Percentiles rank a stretch among this genome's conserved stretches.
phyloP scores from a whole-genome alignment of 2,113 vertebrate genomes.

The Pomatostomus ruficeps region DNA sequence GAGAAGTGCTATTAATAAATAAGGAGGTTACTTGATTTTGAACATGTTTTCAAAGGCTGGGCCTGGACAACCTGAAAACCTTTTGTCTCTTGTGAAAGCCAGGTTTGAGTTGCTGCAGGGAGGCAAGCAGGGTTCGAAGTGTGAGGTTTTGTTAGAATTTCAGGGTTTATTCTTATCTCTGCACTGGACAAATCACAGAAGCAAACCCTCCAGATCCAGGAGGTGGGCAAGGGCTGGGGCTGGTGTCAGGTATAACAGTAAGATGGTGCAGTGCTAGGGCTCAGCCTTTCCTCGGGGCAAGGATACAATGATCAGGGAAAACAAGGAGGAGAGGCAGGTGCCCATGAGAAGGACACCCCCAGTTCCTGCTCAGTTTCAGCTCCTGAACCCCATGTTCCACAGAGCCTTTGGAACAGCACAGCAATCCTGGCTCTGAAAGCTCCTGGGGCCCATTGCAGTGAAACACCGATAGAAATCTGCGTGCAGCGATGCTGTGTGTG shows the following conservation, averaged over 20 bases:
- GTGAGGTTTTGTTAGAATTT: neutral
- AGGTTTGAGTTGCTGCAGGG: neutral
- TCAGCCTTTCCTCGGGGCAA: neutral
- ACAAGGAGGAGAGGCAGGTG: neutral
- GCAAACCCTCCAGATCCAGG: neutral
- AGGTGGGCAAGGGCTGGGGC: neutral
- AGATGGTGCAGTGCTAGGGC: neutral
- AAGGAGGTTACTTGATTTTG: neutral
- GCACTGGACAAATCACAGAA: neutral
- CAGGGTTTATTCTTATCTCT: neutral
- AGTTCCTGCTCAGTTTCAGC: neutral
- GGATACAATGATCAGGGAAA: neutral
- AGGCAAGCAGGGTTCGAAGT: neutral
- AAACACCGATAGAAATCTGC: neutral
- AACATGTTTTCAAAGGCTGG: neutral
- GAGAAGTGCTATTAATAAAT: neutral
- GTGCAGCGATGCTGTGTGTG: neutral
- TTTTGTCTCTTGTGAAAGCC: neutral
- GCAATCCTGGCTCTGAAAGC: neutral
- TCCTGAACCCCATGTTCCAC: neutral
- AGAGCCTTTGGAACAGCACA: neutral
- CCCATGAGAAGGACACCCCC: rapidly evolving
- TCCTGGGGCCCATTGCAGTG: rapidly evolving
- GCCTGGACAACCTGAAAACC: neutral
- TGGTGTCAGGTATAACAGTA: neutral